Evolutionary conservation across 2,888 invertebrate species (phyloP).

Genomic region (Liodrosophila aerea): DNA sequence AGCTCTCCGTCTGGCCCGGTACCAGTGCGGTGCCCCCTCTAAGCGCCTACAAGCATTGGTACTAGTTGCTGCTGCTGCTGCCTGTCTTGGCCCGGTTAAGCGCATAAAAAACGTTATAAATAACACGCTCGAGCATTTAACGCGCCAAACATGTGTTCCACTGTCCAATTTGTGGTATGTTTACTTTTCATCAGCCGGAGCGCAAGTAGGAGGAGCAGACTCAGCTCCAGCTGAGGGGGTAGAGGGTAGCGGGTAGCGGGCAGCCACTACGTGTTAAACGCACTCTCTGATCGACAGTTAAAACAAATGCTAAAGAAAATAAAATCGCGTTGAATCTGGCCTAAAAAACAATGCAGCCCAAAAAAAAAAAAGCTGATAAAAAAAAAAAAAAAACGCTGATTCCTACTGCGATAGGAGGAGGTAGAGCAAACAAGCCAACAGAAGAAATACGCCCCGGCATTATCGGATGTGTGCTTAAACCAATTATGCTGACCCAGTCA

Average conservation of each 20-base stretch:
- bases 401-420: too few species aligned
- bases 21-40: conserved; percentile 13
- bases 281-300: too few species aligned
- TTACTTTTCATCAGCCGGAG: conserved; percentile 69
- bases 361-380: too few species aligned
- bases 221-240: too few species aligned
- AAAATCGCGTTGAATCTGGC: too few species aligned
- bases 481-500: background rate
- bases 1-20: conserved; percentile 8
- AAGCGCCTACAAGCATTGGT: conserved; percentile 20
- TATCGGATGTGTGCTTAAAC: conserved; percentile 9
- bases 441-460: conserved; percentile 1
- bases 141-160: conserved; percentile 79
- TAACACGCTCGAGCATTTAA: conserved; percentile 78
- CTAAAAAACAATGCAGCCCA: too few species aligned
- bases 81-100: conserved; percentile 49
- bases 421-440: too few species aligned
- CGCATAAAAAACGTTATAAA: conserved; percentile 75
- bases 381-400: too few species aligned
- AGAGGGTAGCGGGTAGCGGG: too few species aligned
- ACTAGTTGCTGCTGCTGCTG: conserved; percentile 23
- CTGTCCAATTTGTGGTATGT: conserved; percentile 78
- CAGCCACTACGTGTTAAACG: too few species aligned
- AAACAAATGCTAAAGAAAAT: too few species aligned
- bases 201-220: conserved; percentile 29